A percentile compares a stretch with the other conserved stretches of the same genome.
Conservation (phyloP, 2,888 invertebrate genomes). For the Lithophane socia region DNA sequence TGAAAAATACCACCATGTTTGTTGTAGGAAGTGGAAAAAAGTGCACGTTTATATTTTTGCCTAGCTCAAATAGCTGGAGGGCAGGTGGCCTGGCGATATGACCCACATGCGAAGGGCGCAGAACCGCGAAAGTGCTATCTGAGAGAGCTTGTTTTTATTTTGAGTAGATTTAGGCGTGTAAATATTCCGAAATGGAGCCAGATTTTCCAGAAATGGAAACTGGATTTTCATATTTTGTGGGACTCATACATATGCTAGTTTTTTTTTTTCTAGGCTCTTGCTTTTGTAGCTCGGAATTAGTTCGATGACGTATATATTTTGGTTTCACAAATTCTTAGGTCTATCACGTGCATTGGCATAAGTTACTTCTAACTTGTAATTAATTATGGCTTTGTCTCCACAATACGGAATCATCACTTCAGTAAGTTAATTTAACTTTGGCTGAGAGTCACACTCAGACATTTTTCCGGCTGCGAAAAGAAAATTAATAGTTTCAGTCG, state of each 20-base stretch:
- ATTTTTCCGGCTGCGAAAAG: slow-evolving; percentile 77
- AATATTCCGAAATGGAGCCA: slow-evolving; percentile 53
- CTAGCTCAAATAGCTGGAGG: slow-evolving; percentile 61
- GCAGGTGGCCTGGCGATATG: slow-evolving; percentile 61
- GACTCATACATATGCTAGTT: neutral
- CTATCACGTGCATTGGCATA: neutral
- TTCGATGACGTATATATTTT: neutral
- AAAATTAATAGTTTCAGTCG: slow-evolving; percentile 81
- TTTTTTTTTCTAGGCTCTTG: neutral
- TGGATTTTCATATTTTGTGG: slow-evolving; percentile 32
- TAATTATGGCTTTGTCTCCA: slow-evolving; percentile 43
- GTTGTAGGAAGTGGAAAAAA: slow-evolving; percentile 48
- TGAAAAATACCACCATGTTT: slow-evolving; percentile 53
- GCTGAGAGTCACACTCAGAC: slow-evolving; percentile 70
- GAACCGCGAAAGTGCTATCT: slow-evolving; percentile 60
- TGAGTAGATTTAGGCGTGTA: slow-evolving; percentile 60
- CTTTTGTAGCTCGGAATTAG: neutral
- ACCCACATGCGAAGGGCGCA: slow-evolving; percentile 65
- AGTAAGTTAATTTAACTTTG: slow-evolving; percentile 67
- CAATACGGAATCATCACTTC: slow-evolving; percentile 61
- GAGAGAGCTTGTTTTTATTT: slow-evolving; percentile 65
- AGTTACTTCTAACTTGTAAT: slow-evolving; percentile 27
- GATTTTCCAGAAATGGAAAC: slow-evolving; percentile 34
- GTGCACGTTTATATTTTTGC: slow-evolving; percentile 57
- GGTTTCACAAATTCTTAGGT: neutral